phyloP scores from a whole-genome alignment of 2,797 vertebrate species.

The Petrocephalus schoutedeni region DNA sequence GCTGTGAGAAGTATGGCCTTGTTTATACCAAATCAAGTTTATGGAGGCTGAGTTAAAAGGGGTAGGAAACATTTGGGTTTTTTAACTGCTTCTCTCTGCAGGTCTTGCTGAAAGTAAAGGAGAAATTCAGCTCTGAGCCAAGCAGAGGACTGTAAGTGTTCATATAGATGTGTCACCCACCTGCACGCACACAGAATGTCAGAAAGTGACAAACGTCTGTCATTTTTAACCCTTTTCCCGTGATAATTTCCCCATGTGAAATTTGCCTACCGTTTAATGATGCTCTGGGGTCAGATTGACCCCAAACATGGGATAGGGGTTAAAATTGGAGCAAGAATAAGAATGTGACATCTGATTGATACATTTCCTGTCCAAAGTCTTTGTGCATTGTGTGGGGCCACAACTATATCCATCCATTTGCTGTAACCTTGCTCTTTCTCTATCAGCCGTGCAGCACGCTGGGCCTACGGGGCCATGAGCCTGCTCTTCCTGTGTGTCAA shows the following conservation, averaged over 20 bases:
- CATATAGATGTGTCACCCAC: background rate
- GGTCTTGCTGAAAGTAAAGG: conserved; percentile 77
- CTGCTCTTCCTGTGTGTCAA: conserved; percentile 73
- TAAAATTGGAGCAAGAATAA: background rate
- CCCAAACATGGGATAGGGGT: no score
- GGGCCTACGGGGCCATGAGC: conserved; percentile 54
- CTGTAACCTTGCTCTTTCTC: background rate
- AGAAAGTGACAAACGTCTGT: background rate
- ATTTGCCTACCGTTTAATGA: no score
- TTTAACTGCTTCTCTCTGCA: conserved; percentile 38
- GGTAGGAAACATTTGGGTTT: background rate
- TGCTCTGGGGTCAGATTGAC: no score
- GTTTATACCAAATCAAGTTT: background rate
- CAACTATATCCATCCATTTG: background rate
- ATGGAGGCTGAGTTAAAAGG: background rate
- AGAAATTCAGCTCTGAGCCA: conserved; percentile 57
- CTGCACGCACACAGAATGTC: background rate
- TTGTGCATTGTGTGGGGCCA: background rate
- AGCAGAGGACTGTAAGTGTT: conserved; percentile 70
- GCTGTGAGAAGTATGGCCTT: background rate
- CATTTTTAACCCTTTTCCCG: no score
- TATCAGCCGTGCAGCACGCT: conserved; percentile 47
- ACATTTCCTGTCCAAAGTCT: background rate
- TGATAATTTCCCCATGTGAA: no score
- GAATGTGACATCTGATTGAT: no score